phyloP scores from a whole-genome alignment of 1,140 invertebrate genomes.

The Agrilus planipennis region DNA sequence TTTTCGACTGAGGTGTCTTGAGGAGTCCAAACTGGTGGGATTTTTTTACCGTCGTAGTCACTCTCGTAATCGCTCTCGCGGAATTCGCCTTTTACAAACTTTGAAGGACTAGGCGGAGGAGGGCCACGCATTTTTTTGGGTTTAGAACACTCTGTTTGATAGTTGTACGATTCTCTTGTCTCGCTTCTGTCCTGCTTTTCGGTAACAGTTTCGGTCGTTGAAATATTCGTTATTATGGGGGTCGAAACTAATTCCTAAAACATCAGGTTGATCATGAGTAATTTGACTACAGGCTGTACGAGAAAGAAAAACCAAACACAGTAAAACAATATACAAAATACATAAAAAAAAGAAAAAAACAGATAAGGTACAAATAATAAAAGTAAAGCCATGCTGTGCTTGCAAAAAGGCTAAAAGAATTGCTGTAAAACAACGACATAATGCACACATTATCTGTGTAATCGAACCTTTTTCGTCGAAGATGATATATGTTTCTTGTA shows the following conservation, averaged over 20 bases:
- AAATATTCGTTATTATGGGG: constrained; percentile 31
- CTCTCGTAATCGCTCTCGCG: constrained; percentile 62
- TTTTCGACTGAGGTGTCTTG: constrained; percentile 41
- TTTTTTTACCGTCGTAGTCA: constrained; percentile 54
- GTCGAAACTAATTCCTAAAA: constrained; percentile 36
- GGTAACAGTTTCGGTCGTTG: constrained; percentile 23
- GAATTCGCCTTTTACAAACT: constrained; percentile 59
- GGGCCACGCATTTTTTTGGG: constrained; percentile 28
- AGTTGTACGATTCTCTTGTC: constrained; percentile 38
- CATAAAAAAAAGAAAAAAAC: too few relatives aligned
- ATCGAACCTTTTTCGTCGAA: constrained; percentile 31
- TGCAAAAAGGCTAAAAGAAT: too few relatives aligned
- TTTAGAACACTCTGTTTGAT: constrained; percentile 33
- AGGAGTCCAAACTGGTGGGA: constrained; percentile 48
- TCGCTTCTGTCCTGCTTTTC: constrained; percentile 29
- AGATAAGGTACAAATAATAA: too few relatives aligned
- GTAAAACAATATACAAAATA: too few relatives aligned
- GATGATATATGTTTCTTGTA: constrained; percentile 17
- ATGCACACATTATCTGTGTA: too few relatives aligned
- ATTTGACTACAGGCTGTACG: neutral
- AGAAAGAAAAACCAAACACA: too few relatives aligned
- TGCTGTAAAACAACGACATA: too few relatives aligned
- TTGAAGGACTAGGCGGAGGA: constrained; percentile 44
- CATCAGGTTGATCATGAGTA: too few relatives aligned
- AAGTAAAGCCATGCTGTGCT: too few relatives aligned